Base-by-base conservation (phyloP, 2,113 vertebrate species). In the Pica pica region DNA sequence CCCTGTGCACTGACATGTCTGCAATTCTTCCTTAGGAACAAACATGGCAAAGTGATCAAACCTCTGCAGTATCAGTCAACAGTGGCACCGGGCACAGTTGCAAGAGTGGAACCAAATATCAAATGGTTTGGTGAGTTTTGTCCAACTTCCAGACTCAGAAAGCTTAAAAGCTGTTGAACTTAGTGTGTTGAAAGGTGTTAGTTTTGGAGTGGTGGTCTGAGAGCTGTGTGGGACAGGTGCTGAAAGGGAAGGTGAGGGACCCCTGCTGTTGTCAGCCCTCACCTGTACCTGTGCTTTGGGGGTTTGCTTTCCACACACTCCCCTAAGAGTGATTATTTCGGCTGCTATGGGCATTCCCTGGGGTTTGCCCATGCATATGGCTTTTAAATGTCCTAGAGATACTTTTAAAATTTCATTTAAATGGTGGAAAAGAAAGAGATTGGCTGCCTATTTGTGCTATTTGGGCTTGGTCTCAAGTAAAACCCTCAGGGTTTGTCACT, bases 91-190 rank as follows among this genome's bases (percentile, higher is more conserved):
- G 99, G 99, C 90, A 99, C 99, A 2, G 98, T 99, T 3, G 99
- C 99, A 7, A 98, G 99, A 97, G 99, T 99, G 74, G 99, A 99
- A 87, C 99, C 99, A 16, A 99, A 99, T 97, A 99, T 99, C 95
- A 99, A 99, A 77, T 99, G 99, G 99, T 99, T 99, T 97, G 97
- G 99, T 99, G 94, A 99, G 99, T 69, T 18, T 44, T 65, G 14
- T 39, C 15, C 53, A 18, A 18, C 11, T 56, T 30, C 27, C 44
- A 20, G 7, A 7, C 47, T 46, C 9, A 1, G 9, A 30, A 42
- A 42, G 33, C 33, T 28, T 41, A 20, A 61, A 33, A 56, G 4
- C 19, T 46, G 1, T 6, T 39, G n/a, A 35, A 4, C 3, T 57
- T 8, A 2, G 6, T 69, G 17, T 67, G 13, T 56, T 65, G 56